These are phyloP conservation scores for Agrotis segetum DNA, from an alignment of 2,888 invertebrate genomes.

Conservation along the genomic window DNA sequence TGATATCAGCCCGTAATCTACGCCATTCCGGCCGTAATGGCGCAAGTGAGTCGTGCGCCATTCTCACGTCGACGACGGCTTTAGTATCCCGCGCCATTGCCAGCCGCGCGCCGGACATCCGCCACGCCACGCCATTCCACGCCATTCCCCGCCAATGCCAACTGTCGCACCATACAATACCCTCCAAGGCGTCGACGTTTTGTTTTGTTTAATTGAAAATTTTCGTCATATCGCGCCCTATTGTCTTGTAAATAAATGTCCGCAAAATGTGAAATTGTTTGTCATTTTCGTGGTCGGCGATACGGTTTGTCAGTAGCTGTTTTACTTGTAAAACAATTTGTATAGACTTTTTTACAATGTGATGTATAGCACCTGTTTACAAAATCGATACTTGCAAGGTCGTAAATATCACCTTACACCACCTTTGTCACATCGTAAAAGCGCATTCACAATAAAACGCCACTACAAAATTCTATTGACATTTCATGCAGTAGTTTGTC, in stretches of 20 bases:
- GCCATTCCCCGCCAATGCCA: conserved; percentile 74
- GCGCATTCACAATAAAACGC: conserved; percentile 15
- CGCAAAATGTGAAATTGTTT: conserved; percentile 56
- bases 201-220: conserved; percentile 88
- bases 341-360: conserved; percentile 7
- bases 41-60: conserved; percentile 71
- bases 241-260: conserved; percentile 75
- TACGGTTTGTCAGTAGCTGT: conserved; percentile 25
- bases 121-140: conserved; percentile 70
- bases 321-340: conserved; percentile 20
- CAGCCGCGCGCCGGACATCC: conserved; percentile 81
- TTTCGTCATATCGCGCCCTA: conserved; percentile 81
- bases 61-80: conserved; percentile 66
- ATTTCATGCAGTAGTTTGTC: conserved; percentile 7
- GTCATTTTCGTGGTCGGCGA: conserved; percentile 47
- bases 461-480: not conserved
- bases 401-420: not conserved
- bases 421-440: not conserved
- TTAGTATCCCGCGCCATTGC: conserved; percentile 66
- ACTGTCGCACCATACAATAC: conserved; percentile 80
- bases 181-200: conserved; percentile 74
- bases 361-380: conserved; percentile 25
- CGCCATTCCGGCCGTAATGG: conserved; percentile 76
- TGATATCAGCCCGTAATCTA: conserved; percentile 78
- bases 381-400: conserved; percentile 36